Conservation (phyloP, 2,888 invertebrate species). For the Gandaritis pyraliata region DNA sequence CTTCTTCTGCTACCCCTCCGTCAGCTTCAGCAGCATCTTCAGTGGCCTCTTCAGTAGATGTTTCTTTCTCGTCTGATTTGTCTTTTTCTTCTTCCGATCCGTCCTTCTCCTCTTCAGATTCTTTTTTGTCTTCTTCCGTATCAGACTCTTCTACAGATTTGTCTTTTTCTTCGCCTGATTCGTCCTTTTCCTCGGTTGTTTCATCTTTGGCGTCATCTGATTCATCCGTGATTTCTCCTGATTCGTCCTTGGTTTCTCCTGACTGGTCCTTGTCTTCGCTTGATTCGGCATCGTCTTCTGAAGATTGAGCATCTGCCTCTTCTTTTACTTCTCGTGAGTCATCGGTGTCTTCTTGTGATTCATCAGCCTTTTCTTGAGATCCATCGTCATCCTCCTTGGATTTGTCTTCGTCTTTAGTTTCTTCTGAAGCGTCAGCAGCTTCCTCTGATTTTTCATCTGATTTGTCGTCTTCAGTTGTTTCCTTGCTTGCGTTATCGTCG, state of each 20-base stretch:
- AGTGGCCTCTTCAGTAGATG: constrained; percentile 49
- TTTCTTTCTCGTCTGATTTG: constrained; percentile 39
- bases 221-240: constrained; percentile 44
- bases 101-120: constrained; percentile 47
- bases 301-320: constrained; percentile 66
- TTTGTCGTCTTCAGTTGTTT: constrained; percentile 53
- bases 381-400: constrained; percentile 54
- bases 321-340: constrained; percentile 59
- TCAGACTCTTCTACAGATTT: constrained; percentile 29
- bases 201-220: constrained; percentile 47
- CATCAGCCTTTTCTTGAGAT: constrained; percentile 55
- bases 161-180: constrained; percentile 59
- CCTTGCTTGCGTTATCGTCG: constrained; percentile 52
- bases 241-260: constrained; percentile 52
- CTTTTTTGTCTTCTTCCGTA: constrained; percentile 44
- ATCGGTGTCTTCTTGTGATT: constrained; percentile 55
- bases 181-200: constrained; percentile 49
- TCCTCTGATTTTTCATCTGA: constrained; percentile 66
- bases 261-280: constrained; percentile 53
- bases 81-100: constrained; percentile 52
- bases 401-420: constrained; percentile 55
- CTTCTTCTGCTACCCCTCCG: constrained; percentile 49
- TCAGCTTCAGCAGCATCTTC: constrained; percentile 48
- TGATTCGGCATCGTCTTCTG: constrained; percentile 54
- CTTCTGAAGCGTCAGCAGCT: constrained; percentile 53